Percentiles rank a stretch among this genome's conserved stretches.
Conservation (phyloP, 1,140 invertebrate species). For the Ridgeia piscesae region DNA sequence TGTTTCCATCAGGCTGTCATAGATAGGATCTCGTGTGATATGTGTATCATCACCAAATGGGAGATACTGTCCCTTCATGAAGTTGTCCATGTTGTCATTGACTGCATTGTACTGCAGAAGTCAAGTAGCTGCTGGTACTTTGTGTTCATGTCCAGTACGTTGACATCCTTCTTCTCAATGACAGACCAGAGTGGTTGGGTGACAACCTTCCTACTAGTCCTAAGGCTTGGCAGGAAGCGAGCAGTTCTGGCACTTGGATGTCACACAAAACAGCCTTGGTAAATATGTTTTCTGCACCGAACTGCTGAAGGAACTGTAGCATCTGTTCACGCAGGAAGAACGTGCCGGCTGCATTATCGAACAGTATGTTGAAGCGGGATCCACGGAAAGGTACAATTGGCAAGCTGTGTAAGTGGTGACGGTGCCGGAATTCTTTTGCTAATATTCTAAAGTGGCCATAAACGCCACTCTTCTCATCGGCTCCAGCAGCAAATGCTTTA, state of each 20-base stretch:
- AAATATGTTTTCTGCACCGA: neutral
- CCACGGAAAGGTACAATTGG: slow-evolving; percentile 12
- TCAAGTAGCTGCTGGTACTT: neutral
- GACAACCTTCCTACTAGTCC: neutral
- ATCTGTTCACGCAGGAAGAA: slow-evolving; percentile 10
- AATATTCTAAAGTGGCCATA: neutral
- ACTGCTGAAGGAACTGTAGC: neutral
- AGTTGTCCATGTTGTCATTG: neutral
- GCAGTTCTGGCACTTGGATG: neutral
- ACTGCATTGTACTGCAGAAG: neutral
- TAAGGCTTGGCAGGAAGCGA: neutral
- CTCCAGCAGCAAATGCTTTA: slow-evolving; percentile 9
- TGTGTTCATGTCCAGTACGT: slow-evolving; percentile 7
- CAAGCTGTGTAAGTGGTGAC: neutral
- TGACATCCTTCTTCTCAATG: slow-evolving; percentile 11
- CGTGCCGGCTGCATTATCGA: neutral
- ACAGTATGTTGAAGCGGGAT: neutral
- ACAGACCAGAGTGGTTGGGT: slow-evolving; percentile 1
- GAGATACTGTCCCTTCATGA: neutral
- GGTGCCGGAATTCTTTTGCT: neutral
- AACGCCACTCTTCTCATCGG: neutral
- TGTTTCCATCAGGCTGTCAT: neutral
- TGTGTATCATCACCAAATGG: neutral
- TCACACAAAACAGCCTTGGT: neutral
- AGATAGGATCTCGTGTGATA: neutral